Evolutionary conservation across 2,797 vertebrate genomes (phyloP).

Genomic region (Odontamblyopus rebecca): DNA sequence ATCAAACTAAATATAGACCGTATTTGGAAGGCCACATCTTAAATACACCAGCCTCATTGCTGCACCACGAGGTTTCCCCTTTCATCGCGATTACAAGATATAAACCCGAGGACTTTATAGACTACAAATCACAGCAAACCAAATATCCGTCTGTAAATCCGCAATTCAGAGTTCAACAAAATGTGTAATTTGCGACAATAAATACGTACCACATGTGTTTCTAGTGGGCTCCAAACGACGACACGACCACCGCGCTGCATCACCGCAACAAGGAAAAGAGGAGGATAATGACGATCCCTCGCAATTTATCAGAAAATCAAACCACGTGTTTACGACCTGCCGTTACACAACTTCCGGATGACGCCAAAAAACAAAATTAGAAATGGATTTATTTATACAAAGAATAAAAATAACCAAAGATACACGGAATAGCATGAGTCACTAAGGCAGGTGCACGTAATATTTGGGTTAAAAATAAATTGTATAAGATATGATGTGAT

Average conservation of each 20-base stretch:
- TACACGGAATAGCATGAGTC: not conserved
- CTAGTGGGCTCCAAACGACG: accelerated
- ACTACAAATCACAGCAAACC: not conserved
- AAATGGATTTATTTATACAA: not conserved
- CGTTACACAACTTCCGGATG: slow-evolving; percentile 61
- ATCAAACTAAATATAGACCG: too few species aligned
- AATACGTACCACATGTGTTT: not conserved
- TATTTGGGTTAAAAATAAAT: not conserved
- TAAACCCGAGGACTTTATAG: not conserved
- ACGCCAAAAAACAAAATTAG: not conserved
- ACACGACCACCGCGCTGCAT: accelerated
- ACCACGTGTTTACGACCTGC: slow-evolving; percentile 66
- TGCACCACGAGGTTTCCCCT: not conserved
- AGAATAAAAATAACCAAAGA: not conserved
- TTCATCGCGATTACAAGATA: not conserved
- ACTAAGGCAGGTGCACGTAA: not conserved
- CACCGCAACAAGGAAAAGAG: slow-evolving; percentile 36
- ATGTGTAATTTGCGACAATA: too few species aligned
- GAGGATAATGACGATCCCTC: not conserved
- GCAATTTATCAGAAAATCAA: slow-evolving; percentile 57
- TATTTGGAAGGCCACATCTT: too few species aligned
- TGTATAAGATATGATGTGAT: not conserved
- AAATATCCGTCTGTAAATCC: not conserved
- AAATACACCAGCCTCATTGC: too few species aligned
- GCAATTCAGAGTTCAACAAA: not conserved